Evolutionary conservation across 2,888 invertebrate genomes (phyloP).

Genomic region (Orthonychiurus folsomi): DNA sequence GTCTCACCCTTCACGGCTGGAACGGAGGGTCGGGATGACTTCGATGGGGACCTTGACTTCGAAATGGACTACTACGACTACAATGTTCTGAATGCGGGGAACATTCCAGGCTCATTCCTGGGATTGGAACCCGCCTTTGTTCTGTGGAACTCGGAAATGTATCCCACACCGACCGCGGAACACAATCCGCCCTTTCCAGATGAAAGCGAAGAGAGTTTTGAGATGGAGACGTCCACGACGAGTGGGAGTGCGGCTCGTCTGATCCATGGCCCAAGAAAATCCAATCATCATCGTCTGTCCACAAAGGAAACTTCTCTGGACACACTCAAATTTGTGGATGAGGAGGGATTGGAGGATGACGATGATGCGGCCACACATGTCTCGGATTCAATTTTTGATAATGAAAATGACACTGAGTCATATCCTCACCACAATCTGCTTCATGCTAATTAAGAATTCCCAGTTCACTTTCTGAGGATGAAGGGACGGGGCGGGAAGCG

Average conservation of each 20-base stretch:
- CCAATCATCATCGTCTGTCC: not conserved
- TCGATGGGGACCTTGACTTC: slow-evolving; percentile 37
- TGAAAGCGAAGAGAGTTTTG: slow-evolving; percentile 22
- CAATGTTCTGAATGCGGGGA: slow-evolving; percentile 41
- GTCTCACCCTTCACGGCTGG: slow-evolving; percentile 24
- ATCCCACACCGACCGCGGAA: slow-evolving; percentile 4
- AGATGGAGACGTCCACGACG: slow-evolving; percentile 22
- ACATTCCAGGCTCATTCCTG: slow-evolving; percentile 41
- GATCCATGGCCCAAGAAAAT: not conserved
- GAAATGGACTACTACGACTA: slow-evolving; percentile 43
- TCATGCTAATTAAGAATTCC: not conserved
- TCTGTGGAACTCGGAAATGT: slow-evolving; percentile 39
- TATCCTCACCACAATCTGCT: not conserved
- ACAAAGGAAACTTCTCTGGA: slow-evolving; percentile 33
- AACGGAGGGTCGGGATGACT: slow-evolving; percentile 21
- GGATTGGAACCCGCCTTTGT: slow-evolving; percentile 41
- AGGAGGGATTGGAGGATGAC: slow-evolving; percentile 29
- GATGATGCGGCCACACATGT: not conserved
- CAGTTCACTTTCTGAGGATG: too few species aligned
- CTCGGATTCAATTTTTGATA: not conserved
- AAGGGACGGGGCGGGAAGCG: too few species aligned
- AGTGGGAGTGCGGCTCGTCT: not conserved
- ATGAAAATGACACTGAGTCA: not conserved
- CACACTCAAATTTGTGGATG: slow-evolving; percentile 37
- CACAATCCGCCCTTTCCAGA: slow-evolving; percentile 11